A percentile compares a stretch with the other conserved stretches of the same genome.
Conservation (phyloP, 2,797 vertebrate genomes). For the Sphaeramia orbicularis region DNA sequence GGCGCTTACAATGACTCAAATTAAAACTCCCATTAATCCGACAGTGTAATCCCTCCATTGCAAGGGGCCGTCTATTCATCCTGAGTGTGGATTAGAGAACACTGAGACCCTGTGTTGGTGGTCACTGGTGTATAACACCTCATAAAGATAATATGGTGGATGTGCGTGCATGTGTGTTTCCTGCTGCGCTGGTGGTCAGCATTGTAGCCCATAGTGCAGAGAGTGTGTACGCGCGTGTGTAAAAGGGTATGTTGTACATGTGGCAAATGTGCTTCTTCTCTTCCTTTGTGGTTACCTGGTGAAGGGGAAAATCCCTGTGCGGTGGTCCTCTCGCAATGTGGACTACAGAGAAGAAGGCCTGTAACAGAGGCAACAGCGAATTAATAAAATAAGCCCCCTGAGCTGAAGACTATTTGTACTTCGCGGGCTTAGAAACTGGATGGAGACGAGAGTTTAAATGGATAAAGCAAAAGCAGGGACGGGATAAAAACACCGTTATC, state of each 20-base stretch:
- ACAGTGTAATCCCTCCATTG: conserved; percentile 78
- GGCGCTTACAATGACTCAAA: conserved; percentile 77
- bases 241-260: conserved; percentile 69
- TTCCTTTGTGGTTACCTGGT: conserved; percentile 81
- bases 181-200: conserved; percentile 73
- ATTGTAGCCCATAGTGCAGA: conserved; percentile 37
- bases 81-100: conserved; percentile 80
- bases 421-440: conserved; percentile 33
- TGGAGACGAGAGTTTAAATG: conserved; percentile 28
- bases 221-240: conserved; percentile 43
- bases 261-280: conserved; percentile 79
- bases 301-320: conserved; percentile 83
- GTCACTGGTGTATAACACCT: conserved; percentile 82
- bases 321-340: conserved; percentile 76
- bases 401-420: conserved; percentile 50
- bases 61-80: conserved; percentile 71
- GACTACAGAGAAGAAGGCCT: conserved; percentile 62
- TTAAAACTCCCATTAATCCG: conserved; percentile 82
- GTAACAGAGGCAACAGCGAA: conserved; percentile 75
- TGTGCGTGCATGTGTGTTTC: conserved; percentile 59
- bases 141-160: conserved; percentile 76
- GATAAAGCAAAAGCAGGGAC: conserved; percentile 28
- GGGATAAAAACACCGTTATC: conserved; percentile 7
- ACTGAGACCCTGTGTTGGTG: conserved; percentile 82
- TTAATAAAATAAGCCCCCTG: conserved; percentile 71